Evolutionary conservation across 64 coral and sea anemone species (phyloP), one percentile per base, ranked within the genome.

Genomic region (Actinia equina): DNA sequence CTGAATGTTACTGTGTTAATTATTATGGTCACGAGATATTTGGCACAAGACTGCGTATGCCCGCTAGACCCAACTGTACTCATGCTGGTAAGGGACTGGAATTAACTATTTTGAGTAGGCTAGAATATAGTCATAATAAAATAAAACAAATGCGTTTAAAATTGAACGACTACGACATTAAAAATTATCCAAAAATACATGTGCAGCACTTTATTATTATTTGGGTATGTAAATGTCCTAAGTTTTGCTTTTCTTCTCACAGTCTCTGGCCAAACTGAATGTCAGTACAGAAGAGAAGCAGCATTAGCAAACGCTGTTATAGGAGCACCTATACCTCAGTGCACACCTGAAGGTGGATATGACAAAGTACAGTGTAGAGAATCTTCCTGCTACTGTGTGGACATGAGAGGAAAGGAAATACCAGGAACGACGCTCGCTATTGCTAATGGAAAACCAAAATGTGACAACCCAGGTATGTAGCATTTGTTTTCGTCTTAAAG

Each of bases 321-420:
- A 17, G 74, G 85, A 54, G 79, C 86, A 44, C 89, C 87, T 80
- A 74, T 96, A 65, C 92, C 91, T 80, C 92, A 85, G 0, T 96
- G 94, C 55, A 96, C 86, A 71, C 74, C 91, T 42, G 85, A 96
- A 78, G 94, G 94, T 4, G 88, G 91, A n/a, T 96, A 88, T 89
- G 89, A 92, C 18, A 88, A 87, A 69, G 92, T 87, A n/a, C 94
- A 96, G 56, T 96, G 94, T 13, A 63, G 82, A 83, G 94, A 88
- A 2, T 86, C 91, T 5, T 83, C 83, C 23, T 96, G 94, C 79
- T 93, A 90, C 78, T 96, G 94, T 44, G 94, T 90, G 11, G 94
- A 96, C 53, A 87, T 77, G 59, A 81, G 88, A 83, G 94, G 94
- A 54, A 60, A 80, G 4, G 89, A 86, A 65, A 86, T 93, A 27